Evolutionary conservation across 1,140 invertebrate genomes (phyloP), one percentile per base, ranked within the genome.

Genomic region (Batillaria attramentaria): DNA sequence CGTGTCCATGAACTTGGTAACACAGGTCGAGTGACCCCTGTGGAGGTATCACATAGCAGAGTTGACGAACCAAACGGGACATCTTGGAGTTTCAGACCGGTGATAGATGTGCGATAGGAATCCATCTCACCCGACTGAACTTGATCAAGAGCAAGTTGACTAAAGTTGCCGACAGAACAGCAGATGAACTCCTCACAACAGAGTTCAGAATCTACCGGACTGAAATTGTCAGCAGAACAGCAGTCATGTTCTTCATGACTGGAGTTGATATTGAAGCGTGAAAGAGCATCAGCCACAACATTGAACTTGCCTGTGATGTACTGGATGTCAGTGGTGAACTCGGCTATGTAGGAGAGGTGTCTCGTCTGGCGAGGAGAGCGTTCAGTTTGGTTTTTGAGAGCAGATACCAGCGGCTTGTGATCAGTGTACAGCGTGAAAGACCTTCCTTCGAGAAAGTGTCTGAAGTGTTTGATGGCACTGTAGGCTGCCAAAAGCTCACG

Each of bases 331-430:
- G 50, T 76, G 54, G 74, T 76, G 60, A 76, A 76, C 31, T 76
- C 74, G 33, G 54, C 74, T 39, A 76, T 65, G 74, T 62, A 76
- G 31, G 74, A 76, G 24, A 65, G 74, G 33, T 76, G 57, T 62
- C 74, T 35, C 31, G 33, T 43, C 65, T 76, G 74, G 24, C 74
- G 74, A 39, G 74, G 74, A 16, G 74, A 76, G n/a, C 57, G 33
- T 31, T 76, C 74, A 31, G 50, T 41, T 41, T 41, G 37, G 31
- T 57, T 76, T 6, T 16, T 76, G 33, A 76, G 50, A 28, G 57
- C 57, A 54, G 31, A 62, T 20, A 60, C 57, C 60, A 65, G 20
- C 20, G 60, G 74, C 31, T 65, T 76, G 39, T 76, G 74, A 65
- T 65, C 74, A 20, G 74, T 76, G 54, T 37, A 60, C 33, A 76